Evolutionary conservation across 1,140 invertebrate species (phyloP).

Genomic region (Rhagoletis pomonella): DNA sequence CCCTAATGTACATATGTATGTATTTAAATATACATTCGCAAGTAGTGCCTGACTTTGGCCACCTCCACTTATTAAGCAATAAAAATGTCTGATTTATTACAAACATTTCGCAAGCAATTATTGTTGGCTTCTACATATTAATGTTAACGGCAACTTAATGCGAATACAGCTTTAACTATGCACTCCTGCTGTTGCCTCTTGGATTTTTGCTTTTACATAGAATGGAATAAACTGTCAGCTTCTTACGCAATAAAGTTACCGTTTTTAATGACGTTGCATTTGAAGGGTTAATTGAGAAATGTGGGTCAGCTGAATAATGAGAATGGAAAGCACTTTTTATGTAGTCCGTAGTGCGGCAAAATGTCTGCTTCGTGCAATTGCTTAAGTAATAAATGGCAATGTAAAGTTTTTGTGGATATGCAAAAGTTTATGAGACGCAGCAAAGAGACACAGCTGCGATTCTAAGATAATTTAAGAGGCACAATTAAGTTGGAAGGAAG

Average conservation of each 20-base stretch:
- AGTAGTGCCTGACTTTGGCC: too few species aligned
- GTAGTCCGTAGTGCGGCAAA: background rate
- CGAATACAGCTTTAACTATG: background rate
- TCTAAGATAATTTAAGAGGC: background rate
- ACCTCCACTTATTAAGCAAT: background rate
- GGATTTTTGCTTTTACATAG: background rate
- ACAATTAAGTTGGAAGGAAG: background rate
- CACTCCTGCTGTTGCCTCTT: background rate
- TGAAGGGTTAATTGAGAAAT: slow-evolving; percentile 47
- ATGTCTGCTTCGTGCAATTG: background rate
- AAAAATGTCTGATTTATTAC: background rate
- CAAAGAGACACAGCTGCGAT: background rate
- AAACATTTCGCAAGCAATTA: background rate
- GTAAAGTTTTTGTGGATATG: background rate
- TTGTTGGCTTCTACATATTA: background rate
- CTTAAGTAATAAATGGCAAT: background rate
- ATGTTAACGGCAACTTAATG: slow-evolving; percentile 9
- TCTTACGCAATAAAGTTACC: slow-evolving; percentile 20
- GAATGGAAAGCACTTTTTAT: background rate
- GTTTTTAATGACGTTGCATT: background rate
- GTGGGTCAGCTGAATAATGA: slow-evolving; percentile 6
- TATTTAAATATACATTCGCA: too few species aligned
- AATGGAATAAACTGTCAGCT: slow-evolving; percentile 18
- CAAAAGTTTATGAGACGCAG: background rate
- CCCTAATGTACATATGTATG: too few species aligned